Evolutionary conservation across 2,113 vertebrate genomes (phyloP).

Genomic region (Archocentrus centrarchus): DNA sequence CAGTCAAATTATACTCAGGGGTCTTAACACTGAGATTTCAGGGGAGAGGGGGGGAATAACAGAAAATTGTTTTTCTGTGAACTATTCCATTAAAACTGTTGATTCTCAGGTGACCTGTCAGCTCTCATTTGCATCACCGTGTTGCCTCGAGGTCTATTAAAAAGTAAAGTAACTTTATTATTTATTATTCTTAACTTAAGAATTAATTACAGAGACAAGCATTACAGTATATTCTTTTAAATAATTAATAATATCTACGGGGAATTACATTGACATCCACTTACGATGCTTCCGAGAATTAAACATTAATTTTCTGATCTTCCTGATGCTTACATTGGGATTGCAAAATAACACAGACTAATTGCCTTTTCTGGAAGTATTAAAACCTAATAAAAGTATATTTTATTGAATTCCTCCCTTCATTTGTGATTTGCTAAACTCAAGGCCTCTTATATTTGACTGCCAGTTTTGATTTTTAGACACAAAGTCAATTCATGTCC

Average conservation of each 20-base stretch:
- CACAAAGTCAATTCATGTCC: conserved; percentile 57
- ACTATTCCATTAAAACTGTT: conserved; percentile 17
- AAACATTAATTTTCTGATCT: conserved; percentile 1
- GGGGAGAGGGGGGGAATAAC: not conserved
- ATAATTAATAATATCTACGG: conserved; percentile 31
- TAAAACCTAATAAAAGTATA: conserved; percentile 37
- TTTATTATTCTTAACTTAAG: conserved; percentile 13
- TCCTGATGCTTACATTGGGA: conserved; percentile 3
- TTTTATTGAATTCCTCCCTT: conserved; percentile 34
- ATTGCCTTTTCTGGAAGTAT: conserved; percentile 18
- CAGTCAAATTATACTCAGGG: not conserved
- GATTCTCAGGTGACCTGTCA: conserved; percentile 11
- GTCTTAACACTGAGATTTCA: not conserved
- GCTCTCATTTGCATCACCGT: conserved; percentile 15
- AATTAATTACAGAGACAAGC: conserved; percentile 10
- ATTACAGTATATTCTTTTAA: conserved; percentile 9
- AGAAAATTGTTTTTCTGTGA: not conserved
- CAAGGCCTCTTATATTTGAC: conserved; percentile 37
- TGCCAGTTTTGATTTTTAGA: conserved; percentile 40
- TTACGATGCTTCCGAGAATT: not conserved
- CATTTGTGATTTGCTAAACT: conserved; percentile 32
- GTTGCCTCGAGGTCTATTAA: not conserved
- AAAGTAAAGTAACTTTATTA: conserved; percentile 30
- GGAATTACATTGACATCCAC: conserved; percentile 3
- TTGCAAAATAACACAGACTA: conserved; percentile 18